Conservation (phyloP, 1,140 invertebrate species). For the Chrysomallon squamiferum region DNA sequence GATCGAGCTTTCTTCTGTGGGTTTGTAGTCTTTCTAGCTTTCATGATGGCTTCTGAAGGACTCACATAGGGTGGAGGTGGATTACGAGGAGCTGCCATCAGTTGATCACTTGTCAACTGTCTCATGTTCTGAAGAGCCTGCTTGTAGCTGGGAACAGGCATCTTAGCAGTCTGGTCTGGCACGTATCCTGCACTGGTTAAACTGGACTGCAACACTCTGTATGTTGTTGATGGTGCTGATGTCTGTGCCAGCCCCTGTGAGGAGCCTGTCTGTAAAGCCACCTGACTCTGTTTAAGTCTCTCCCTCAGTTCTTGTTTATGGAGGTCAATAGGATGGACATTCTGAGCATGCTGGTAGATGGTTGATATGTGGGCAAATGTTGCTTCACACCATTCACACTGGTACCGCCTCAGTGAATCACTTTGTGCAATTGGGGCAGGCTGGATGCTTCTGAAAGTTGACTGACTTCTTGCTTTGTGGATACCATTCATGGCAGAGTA, state of each 20-base stretch:
- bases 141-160: neutral
- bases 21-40: constrained; percentile 34
- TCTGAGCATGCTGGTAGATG: constrained; percentile 48
- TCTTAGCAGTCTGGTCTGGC: neutral
- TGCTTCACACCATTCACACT: constrained; percentile 56
- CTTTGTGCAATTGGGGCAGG: neutral
- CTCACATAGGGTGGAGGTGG: neutral
- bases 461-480: neutral
- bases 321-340: constrained; percentile 45
- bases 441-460: neutral
- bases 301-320: constrained; percentile 45
- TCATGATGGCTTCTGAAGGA: constrained; percentile 5
- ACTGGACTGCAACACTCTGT: neutral
- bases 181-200: neutral
- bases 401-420: constrained; percentile 13
- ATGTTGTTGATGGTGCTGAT: neutral
- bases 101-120: constrained; percentile 9
- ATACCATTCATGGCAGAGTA: no score
- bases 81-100: neutral
- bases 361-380: constrained; percentile 45
- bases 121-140: neutral
- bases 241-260: neutral
- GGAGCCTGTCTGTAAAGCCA: neutral
- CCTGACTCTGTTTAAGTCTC: neutral
- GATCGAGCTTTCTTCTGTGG: constrained; percentile 35